Conservation (phyloP, 2,797 vertebrate species). For the Gymnoscopelus microlampas region DNA sequence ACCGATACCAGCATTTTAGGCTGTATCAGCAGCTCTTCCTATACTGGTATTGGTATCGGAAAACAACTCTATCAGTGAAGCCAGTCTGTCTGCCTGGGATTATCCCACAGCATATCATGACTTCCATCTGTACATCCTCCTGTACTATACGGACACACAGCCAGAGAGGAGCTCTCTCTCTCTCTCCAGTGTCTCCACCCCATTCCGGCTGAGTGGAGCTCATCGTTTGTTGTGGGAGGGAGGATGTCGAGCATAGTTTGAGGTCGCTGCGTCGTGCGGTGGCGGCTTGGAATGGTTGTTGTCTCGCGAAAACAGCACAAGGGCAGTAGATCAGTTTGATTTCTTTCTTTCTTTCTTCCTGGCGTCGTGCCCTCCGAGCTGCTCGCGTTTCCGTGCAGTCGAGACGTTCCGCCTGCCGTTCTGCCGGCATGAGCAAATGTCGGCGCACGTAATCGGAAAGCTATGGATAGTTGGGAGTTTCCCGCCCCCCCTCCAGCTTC, state of each 20-base stretch:
- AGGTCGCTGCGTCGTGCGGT: conserved; percentile 20
- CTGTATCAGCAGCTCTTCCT: too few species aligned
- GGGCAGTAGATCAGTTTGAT: background rate
- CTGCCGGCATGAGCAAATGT: conserved; percentile 43
- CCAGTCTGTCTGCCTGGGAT: conserved; percentile 3
- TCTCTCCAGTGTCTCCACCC: too few species aligned
- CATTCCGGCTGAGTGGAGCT: conserved; percentile 1
- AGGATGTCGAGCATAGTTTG: conserved; percentile 7
- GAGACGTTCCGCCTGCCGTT: conserved; percentile 68
- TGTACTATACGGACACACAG: background rate
- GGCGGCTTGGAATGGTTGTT: conserved; percentile 10
- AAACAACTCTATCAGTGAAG: background rate
- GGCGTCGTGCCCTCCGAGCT: background rate
- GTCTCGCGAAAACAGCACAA: background rate
- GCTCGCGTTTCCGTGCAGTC: conserved; percentile 22
- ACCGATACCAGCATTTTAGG: too few species aligned
- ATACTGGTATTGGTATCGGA: too few species aligned
- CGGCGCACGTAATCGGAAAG: conserved; percentile 51
- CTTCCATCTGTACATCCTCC: conserved; percentile 25
- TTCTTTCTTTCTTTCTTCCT: background rate
- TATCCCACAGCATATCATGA: conserved; percentile 29
- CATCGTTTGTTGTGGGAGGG: conserved; percentile 32
- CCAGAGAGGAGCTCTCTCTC: background rate
- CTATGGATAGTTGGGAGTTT: conserved; percentile 13
- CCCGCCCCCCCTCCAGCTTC: conserved; percentile 47